Conservation (phyloP, 2,113 vertebrate species). For the Taxidea taxus region DNA sequence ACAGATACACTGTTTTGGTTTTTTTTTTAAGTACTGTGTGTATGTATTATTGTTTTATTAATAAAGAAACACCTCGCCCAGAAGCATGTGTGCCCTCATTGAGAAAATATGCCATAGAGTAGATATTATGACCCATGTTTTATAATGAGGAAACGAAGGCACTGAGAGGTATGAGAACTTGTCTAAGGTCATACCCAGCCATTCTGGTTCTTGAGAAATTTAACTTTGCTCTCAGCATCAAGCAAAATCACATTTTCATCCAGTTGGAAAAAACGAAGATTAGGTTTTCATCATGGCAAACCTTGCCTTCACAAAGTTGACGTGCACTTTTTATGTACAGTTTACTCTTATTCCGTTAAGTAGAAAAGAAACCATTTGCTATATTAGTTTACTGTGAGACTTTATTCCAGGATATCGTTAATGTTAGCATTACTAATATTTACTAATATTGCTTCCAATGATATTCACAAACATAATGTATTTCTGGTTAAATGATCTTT, state of each 20-base stretch:
- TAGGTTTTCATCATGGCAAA: neutral
- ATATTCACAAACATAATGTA: neutral
- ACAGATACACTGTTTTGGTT: neutral
- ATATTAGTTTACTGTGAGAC: neutral
- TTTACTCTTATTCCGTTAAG: slow-evolving; percentile 7
- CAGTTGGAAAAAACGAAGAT: neutral
- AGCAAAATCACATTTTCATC: neutral
- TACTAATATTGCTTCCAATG: neutral
- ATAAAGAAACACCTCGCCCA: neutral
- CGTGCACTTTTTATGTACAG: neutral
- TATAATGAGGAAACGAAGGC: neutral
- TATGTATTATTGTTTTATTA: neutral
- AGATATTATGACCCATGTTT: neutral
- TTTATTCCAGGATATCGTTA: neutral
- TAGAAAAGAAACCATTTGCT: slow-evolving; percentile 5
- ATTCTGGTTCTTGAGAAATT: slow-evolving; percentile 8
- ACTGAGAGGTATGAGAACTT: neutral
- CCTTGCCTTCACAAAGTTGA: neutral
- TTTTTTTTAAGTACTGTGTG: neutral
- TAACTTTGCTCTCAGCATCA: neutral
- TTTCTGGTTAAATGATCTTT: slow-evolving; percentile 36
- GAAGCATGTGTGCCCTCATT: neutral
- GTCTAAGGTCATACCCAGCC: neutral
- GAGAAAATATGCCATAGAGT: neutral
- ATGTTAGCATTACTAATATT: neutral